Percentiles rank a stretch among this genome's conserved stretches.
These are phyloP conservation scores for Dynastes tityus DNA, from an alignment of 2,888 invertebrate genomes.

Conservation along the genomic window DNA sequence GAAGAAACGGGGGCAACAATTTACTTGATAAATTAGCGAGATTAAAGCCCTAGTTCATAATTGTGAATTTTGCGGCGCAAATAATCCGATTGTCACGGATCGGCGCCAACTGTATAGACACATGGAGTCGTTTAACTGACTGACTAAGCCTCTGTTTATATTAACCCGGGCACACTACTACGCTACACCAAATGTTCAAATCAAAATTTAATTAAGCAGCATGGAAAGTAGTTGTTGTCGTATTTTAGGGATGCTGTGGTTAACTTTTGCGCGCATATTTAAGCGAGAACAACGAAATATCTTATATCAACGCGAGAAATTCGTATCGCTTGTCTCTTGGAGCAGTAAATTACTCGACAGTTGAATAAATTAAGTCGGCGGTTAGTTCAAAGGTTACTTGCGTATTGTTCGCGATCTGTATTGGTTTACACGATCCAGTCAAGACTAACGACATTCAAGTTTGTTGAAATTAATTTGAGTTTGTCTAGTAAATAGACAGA, in stretches of 20 bases:
- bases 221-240: slow-evolving; percentile 1
- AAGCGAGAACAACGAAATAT: not conserved
- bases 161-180: not conserved
- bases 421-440: too few species aligned
- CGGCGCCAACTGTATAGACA: not conserved
- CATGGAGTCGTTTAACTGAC: not conserved
- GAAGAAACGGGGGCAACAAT: too few species aligned
- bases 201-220: slow-evolving; percentile 6
- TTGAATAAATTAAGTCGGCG: not conserved
- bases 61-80: not conserved
- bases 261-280: not conserved
- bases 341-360: not conserved
- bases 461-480: too few species aligned
- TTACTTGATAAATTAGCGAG: too few species aligned
- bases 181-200: not conserved
- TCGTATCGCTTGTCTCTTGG: not conserved
- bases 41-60: not conserved
- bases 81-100: not conserved
- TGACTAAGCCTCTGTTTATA: not conserved
- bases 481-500: too few species aligned
- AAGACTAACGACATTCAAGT: too few species aligned
- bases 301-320: not conserved
- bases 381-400: slow-evolving; percentile 5
- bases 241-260: not conserved
- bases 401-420: not conserved